Base-by-base conservation (phyloP, 2,113 vertebrate genomes). In the Alaudala cheleensis region DNA sequence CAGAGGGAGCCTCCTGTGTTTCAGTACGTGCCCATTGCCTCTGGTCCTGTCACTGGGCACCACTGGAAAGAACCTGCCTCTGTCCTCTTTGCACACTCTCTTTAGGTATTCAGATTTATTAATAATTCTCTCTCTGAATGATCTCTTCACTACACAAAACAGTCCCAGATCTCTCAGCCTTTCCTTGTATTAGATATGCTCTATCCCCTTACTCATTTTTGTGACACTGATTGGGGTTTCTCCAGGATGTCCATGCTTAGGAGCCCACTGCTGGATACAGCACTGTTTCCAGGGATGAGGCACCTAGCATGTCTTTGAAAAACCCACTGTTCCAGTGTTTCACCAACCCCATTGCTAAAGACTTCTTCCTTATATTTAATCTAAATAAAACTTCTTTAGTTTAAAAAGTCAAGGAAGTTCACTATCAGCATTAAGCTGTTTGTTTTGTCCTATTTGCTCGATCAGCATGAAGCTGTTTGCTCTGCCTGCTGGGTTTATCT, bases 61-160 rank as follows among this genome's bases (percentile, higher is more conserved):
- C 34, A 37, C 5, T 3, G 8, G 12, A 65, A 86, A 64, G 5
- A 1, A 37, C 3, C 9, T 69, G 11, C 2, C 14, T 66, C 22
- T 12, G 7, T 21, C 4, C 3, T 26, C 8, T 65, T 69, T 49
- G 2, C 26, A 60, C 1, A 3, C 4, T 49, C 8, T 10, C 7
- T 21, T 61, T 17, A 42, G 14, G 4, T 42, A 24, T 18, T 60
- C 33, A 20, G 19, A 25, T 20, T 23, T 16, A 25, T 42, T 62
- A 42, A 26, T 9, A 28, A 49, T 11, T 56, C 9, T 15, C 5
- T 9, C 4, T 3, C 21, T 37, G 19, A 45, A 6, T 33, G 3
- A 2, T 33, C 34, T 77, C 9, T 56, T 66, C 26, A 74, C 19
- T 12, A 23, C 14, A 26, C 2, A 7, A 50, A 87, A 45, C 11